Percentiles rank a stretch among this genome's conserved stretches.
Conservation (phyloP, 2,113 vertebrate species). For the Paracanthobrama guichenoti region DNA sequence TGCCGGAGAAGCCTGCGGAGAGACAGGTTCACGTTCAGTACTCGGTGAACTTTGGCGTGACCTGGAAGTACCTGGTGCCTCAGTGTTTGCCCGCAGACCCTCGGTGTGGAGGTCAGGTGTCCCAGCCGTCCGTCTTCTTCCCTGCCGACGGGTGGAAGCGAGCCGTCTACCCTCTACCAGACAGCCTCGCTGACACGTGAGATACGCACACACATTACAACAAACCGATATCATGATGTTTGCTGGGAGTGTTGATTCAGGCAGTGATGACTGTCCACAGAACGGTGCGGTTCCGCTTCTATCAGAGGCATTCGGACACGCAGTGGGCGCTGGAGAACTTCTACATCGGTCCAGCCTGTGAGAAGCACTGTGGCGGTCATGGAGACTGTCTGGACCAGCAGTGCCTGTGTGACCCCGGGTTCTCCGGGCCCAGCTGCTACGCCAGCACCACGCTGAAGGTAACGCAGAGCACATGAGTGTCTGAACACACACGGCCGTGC, state of each 20-base stretch:
- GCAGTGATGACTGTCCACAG: slow-evolving; percentile 48
- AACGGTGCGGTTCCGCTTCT: slow-evolving; percentile 93
- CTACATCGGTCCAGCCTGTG: slow-evolving; percentile 92
- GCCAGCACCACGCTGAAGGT: slow-evolving; percentile 89
- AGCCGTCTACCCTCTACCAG: slow-evolving; percentile 86
- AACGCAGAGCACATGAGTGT: not conserved
- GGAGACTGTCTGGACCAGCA: slow-evolving; percentile 93
- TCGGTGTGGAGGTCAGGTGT: slow-evolving; percentile 89
- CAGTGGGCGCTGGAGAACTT: slow-evolving; percentile 98
- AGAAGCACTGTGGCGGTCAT: slow-evolving; percentile 90
- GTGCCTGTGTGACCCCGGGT: slow-evolving; percentile 94
- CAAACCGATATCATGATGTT: too few species aligned
- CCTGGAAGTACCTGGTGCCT: slow-evolving; percentile 93
- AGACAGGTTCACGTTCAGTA: slow-evolving; percentile 94
- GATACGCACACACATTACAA: not conserved
- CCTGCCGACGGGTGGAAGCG: slow-evolving; percentile 92
- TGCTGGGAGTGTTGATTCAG: too few species aligned
- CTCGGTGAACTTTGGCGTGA: slow-evolving; percentile 94
- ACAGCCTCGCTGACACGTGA: slow-evolving; percentile 91
- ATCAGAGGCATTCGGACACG: slow-evolving; percentile 91
- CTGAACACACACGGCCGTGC: not conserved
- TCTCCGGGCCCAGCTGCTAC: slow-evolving; percentile 90
- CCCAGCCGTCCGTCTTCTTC: slow-evolving; percentile 96
- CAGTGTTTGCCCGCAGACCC: slow-evolving; percentile 95
- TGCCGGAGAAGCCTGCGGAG: slow-evolving; percentile 85